Evolutionary conservation across 2,888 invertebrate genomes (phyloP).

Genomic region (Gymnoscelis rufifasciata): DNA sequence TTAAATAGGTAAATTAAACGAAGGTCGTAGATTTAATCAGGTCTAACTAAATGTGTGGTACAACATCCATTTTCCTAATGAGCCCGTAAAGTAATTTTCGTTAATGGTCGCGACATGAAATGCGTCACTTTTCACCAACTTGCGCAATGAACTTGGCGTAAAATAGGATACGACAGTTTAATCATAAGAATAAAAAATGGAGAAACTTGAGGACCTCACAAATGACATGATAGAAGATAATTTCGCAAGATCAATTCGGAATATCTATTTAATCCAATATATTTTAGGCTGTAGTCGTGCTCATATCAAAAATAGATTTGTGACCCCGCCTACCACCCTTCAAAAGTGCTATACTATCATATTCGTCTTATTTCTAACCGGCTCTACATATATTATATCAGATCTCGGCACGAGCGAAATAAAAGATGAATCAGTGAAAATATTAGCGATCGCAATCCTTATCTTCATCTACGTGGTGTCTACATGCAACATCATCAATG

Average conservation of each 20-base stretch:
- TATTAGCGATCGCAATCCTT: constrained; percentile 26
- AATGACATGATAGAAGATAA: constrained; percentile 48
- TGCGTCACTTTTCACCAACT: too few relatives aligned
- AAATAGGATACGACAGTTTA: too few relatives aligned
- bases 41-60: too few relatives aligned
- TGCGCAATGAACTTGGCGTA: too few relatives aligned
- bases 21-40: too few relatives aligned
- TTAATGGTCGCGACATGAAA: too few relatives aligned
- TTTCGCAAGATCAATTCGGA: constrained; percentile 38
- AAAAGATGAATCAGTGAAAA: constrained; percentile 22
- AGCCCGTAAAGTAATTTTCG: too few relatives aligned
- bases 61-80: neutral
- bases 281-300: constrained; percentile 48
- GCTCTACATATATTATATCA: constrained; percentile 21
- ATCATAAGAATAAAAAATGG: constrained; percentile 12
- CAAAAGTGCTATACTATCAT: constrained; percentile 44
- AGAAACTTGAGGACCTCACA: constrained; percentile 42
- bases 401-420: constrained; percentile 18
- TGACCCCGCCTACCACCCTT: constrained; percentile 41
- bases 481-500: constrained; percentile 39
- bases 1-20: too few relatives aligned
- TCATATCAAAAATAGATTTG: constrained; percentile 41
- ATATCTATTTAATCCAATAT: constrained; percentile 39
- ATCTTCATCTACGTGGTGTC: constrained; percentile 31
- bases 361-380: constrained; percentile 24